Base-by-base conservation (phyloP, 1,140 invertebrate genomes). In the Tribolium castaneum region DNA sequence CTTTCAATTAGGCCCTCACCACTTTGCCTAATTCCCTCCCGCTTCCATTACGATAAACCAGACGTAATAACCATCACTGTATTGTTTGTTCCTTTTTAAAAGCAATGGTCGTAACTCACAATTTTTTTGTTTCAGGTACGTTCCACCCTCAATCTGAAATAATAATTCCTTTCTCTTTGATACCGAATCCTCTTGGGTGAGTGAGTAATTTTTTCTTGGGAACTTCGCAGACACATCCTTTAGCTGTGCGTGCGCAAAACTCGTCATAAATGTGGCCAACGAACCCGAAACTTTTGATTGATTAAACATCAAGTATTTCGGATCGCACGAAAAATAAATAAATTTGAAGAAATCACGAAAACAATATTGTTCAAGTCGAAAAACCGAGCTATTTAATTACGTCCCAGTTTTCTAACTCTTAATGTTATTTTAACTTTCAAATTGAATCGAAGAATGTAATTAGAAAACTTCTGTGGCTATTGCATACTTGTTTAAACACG, bases 381-480 rank as follows among this genome's bases (percentile, higher is more conserved):
- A n/a, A 59, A 59, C 14, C 54, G n/a, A 59, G 54, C 10, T 59
- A 59, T 30, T 30, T 30, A 59, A 59, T 59, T 25, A 22, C 9
- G 54, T 22, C 13, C 22, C 6, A 66, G 59, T 66, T 66, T 66
- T 66, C 59, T 66, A 66, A 66, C 59, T 66, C 30, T 66, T 66
- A 66, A 66, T 66, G n/a, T 66, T 66, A 35, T 66, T 66, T 66
- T 35, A 66, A 66, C 25, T 66, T 66, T 35, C n/a, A 66, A 66
- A 66, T 35, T 66, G 25, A 66, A 66, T 66, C 30, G 30, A 66
- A 66, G 59, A 66, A 66, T 14, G 59, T 66, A 66, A 66, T 66
- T 66, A 66, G 25, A 14, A 35, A 66, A 66, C 30, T 66, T 66
- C 10, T 66, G 59, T 12, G 59, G 59, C 30, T 35, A 35, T 35